Conservation (phyloP, 2,797 vertebrate species). For the Eulemur rubriventer region DNA sequence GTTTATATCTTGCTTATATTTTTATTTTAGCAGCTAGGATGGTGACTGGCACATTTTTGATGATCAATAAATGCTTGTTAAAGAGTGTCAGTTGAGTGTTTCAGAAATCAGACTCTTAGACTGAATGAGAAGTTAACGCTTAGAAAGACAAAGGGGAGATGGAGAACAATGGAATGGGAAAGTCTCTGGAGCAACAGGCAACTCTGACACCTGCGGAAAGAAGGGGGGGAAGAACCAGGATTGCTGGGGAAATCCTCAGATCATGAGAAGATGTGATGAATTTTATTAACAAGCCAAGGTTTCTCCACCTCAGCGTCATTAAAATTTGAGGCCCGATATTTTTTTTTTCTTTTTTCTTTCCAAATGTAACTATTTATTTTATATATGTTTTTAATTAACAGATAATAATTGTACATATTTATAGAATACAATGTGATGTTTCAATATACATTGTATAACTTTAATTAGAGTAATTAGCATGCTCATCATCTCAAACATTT, state of each 20-base stretch:
- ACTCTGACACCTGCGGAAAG: background rate
- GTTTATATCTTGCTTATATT: background rate
- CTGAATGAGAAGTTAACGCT: background rate
- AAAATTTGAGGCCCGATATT: background rate
- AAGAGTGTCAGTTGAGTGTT: background rate
- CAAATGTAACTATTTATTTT: background rate
- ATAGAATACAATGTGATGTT: background rate
- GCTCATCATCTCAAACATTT: background rate
- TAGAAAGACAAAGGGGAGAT: background rate
- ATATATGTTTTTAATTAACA: background rate
- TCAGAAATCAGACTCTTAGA: background rate
- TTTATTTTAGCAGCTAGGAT: background rate
- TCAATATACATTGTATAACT: background rate
- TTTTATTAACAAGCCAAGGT: too few species aligned
- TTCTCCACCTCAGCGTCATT: background rate
- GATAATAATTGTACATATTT: background rate
- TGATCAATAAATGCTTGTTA: background rate
- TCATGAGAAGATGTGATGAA: too few species aligned
- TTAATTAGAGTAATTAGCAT: background rate
- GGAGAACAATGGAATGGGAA: background rate
- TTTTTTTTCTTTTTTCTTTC: background rate
- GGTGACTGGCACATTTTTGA: background rate
- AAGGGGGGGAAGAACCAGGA: background rate
- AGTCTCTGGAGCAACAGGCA: background rate
- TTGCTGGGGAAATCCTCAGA: background rate